These are phyloP conservation scores for Panonychus citri DNA, from an alignment of 1,140 invertebrate species.

Conservation along the genomic window DNA sequence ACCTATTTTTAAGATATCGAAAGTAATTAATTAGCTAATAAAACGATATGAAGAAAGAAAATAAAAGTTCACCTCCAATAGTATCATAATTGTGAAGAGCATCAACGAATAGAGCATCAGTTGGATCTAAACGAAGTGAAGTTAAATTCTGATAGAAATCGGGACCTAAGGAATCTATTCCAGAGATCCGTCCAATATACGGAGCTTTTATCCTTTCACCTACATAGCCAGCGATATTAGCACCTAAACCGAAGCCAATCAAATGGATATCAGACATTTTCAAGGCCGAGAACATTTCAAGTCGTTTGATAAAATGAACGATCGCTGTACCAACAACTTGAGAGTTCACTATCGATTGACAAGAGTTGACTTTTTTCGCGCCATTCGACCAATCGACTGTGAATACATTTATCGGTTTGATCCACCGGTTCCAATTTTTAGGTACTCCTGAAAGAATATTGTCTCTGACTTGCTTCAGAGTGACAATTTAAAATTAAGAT, in stretches of 20 bases:
- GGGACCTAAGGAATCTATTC: slow-evolving; percentile 64
- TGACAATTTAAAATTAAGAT: too few species aligned
- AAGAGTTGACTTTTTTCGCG: too few species aligned
- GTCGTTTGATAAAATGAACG: slow-evolving; percentile 24
- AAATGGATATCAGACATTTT: slow-evolving; percentile 25
- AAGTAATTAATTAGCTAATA: too few species aligned
- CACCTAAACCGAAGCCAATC: slow-evolving; percentile 49
- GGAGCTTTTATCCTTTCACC: slow-evolving; percentile 31
- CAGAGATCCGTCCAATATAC: slow-evolving; percentile 19
- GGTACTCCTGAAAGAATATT: too few species aligned
- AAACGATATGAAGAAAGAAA: too few species aligned
- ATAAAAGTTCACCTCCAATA: too few species aligned
- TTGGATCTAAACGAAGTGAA: slow-evolving; percentile 32
- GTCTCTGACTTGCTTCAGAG: too few species aligned
- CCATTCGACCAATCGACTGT: too few species aligned
- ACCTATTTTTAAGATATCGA: too few species aligned
- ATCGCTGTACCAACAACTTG: slow-evolving; percentile 37
- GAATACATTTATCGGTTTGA: too few species aligned
- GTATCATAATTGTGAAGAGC: slow-evolving; percentile 33
- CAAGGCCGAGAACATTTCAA: slow-evolving; percentile 10
- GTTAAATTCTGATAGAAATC: slow-evolving; percentile 40
- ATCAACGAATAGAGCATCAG: slow-evolving; percentile 48
- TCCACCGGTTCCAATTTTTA: too few species aligned
- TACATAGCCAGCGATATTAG: slow-evolving; percentile 59
- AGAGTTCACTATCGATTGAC: too few species aligned